Evolutionary conservation across 1,140 invertebrate genomes (phyloP), one percentile per base, ranked within the genome.

Genomic region (Tyrophagus putrescentiae): DNA sequence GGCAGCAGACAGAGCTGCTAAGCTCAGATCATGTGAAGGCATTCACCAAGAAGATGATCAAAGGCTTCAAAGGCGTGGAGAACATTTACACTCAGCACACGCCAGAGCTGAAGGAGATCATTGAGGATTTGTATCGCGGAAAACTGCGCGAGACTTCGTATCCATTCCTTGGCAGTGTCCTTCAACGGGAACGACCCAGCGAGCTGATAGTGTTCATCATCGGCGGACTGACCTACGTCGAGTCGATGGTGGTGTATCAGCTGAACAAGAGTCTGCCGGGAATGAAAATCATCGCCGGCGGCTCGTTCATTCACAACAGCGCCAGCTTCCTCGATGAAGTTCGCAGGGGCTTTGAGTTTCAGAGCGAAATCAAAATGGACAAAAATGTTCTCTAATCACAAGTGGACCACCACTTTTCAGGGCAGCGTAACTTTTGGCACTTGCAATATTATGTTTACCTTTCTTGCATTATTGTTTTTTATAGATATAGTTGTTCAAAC

Each of bases 31-130:
- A 87, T 68, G 72, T 76, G 27, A 71, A 74, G 34, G 82, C 85
- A 66, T 86, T 92, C 21, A 85, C 87, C 0, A 91, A 92, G 70
- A 83, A 89, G 62, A 91, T 90, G 13, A 84, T 93, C 67, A 82
- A 89, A 70, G 80, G 93, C 57, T 87, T 94, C 58, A 89, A 89
- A 74, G 92, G 91, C 3, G 89, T 97, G 3, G 93, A 97, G 71
- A 98, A 97, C 74, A 89, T 97, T 63, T 97, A 93, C 69, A 95
- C 92, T 0, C 92, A 97, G 70, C 92, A 97, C 72, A 84, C 81
- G 16, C 91, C 92, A 0, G 70, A 92, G 11, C 68, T 98, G 1
- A 82, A 83, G 67, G 84, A 89, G 69, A 84, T 83, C 0, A 66
- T 96, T 0, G 90, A 94, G 70, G 89, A 94, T 70, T 73, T 94